Conservation (phyloP, 2,888 invertebrate species). For the Tineola bisselliella region DNA sequence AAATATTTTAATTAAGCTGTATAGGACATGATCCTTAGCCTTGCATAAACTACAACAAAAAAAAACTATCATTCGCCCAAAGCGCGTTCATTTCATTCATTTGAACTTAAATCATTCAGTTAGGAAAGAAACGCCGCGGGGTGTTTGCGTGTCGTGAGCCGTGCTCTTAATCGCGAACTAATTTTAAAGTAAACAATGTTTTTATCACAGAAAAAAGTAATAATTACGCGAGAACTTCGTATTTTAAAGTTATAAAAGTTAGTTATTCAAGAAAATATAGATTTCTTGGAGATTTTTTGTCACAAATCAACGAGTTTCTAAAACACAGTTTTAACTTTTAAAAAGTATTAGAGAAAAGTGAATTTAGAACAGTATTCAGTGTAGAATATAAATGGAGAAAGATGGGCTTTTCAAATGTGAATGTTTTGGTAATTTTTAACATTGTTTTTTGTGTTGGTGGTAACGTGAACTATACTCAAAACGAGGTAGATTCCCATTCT, state of each 20-base stretch:
- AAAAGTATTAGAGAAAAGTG: not conserved
- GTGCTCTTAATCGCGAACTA: not conserved
- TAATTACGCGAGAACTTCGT: not conserved
- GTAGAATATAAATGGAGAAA: constrained; percentile 22
- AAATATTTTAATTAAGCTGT: no score
- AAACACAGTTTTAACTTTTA: not conserved
- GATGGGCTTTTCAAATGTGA: constrained; percentile 33
- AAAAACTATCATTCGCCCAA: no score
- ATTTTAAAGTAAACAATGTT: not conserved
- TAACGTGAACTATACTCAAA: constrained; percentile 30
- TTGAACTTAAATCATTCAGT: not conserved
- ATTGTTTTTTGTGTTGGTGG: constrained; percentile 36
- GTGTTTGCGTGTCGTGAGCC: not conserved
- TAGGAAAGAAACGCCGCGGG: not conserved
- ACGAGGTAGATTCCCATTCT: constrained; percentile 4
- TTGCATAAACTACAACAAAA: no score
- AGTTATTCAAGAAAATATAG: not conserved
- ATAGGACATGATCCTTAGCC: no score
- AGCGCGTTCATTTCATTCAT: no score
- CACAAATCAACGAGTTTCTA: not conserved
- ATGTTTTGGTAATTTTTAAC: constrained; percentile 31
- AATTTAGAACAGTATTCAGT: not conserved
- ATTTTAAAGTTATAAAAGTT: not conserved
- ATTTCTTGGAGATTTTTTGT: not conserved
- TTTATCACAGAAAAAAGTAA: not conserved